A percentile compares a stretch with the other conserved stretches of the same genome.
phyloP scores from a whole-genome alignment of 2,113 vertebrate genomes.

The Malurus cyaneus region DNA sequence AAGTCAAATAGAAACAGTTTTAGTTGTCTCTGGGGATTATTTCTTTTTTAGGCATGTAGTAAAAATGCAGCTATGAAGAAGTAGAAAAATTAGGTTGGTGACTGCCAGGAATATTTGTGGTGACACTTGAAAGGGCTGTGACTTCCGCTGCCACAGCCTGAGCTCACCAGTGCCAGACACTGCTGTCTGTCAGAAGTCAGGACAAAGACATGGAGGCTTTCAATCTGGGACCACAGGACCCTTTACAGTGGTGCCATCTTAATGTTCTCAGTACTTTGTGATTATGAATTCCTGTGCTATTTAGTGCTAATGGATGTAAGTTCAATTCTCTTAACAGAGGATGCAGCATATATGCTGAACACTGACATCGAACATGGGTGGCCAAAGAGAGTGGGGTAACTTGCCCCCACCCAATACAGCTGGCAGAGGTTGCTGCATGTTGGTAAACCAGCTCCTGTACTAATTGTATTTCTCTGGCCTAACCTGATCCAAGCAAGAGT shows the following conservation, averaged over 20 bases:
- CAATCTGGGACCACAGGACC: fast-evolving
- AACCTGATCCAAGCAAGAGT: not conserved
- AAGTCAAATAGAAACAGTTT: slow-evolving; percentile 29
- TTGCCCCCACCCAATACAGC: not conserved
- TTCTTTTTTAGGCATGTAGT: not conserved
- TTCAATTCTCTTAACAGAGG: not conserved
- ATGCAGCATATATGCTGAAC: not conserved
- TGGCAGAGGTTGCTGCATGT: not conserved
- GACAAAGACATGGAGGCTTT: not conserved
- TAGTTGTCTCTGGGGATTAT: not conserved
- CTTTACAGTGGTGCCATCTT: not conserved
- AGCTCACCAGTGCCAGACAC: not conserved
- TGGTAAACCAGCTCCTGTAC: not conserved
- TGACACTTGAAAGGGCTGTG: not conserved
- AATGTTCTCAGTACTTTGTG: not conserved
- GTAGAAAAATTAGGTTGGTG: not conserved
- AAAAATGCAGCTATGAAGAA: not conserved
- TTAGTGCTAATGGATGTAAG: not conserved
- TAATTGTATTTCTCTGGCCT: not conserved
- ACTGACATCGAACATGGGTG: fast-evolving
- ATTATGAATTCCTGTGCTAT: not conserved
- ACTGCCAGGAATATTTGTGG: not conserved
- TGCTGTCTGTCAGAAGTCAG: not conserved
- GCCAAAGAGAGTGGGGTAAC: not conserved
- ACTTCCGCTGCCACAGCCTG: not conserved